Evolutionary conservation across 2,888 invertebrate genomes (phyloP), one percentile per base, ranked within the genome.

Genomic region (Rotaria magnacalcarata): DNA sequence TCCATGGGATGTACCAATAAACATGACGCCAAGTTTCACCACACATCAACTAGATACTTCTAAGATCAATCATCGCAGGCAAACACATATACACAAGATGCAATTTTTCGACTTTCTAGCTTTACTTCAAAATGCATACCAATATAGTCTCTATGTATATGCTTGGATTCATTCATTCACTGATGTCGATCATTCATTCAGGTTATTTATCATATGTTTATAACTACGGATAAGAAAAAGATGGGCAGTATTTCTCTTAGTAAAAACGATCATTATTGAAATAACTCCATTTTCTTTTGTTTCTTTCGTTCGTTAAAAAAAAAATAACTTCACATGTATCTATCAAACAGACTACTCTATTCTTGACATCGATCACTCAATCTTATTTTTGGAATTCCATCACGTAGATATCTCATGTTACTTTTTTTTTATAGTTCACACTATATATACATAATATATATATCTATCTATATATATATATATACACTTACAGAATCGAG

Each of bases 401-500:
- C 67, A 67, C 67, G 67, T 34, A 34, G 34, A 67, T 34, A 2
- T 67, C 6, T 67, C 19, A 67, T 34, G 2, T 2, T 34, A 34
- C 34, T 34, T 34, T 34, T 11, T 67, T 67, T 67, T 67, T 34
- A 67, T 41, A 34, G 34, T 19, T 67, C 19, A 67, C 67, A 27
- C 16, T 67, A 19, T 19, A 34, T 50, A 50, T 8, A 50, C 50
- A 50, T 14, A 50, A 14, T 50, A 50, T 50, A 67, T 67, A 27
- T n/a, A n/a, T n/a, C n/a, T n/a, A n/a, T n/a, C n/a, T n/a, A 67
- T 27, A 27, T 27, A 56, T 8, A 24, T 8, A 56, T 19, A 67
- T 67, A 34, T 19, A 67, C 67, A 67, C 67, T 67, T 67, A 67
- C 67, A 67, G 67, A 67, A 67, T 67, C 67, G 67, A 67, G 34